Evolutionary conservation across 2,888 invertebrate species (phyloP), one percentile per base, ranked within the genome.

Genomic region (Mesochorus sp.): DNA sequence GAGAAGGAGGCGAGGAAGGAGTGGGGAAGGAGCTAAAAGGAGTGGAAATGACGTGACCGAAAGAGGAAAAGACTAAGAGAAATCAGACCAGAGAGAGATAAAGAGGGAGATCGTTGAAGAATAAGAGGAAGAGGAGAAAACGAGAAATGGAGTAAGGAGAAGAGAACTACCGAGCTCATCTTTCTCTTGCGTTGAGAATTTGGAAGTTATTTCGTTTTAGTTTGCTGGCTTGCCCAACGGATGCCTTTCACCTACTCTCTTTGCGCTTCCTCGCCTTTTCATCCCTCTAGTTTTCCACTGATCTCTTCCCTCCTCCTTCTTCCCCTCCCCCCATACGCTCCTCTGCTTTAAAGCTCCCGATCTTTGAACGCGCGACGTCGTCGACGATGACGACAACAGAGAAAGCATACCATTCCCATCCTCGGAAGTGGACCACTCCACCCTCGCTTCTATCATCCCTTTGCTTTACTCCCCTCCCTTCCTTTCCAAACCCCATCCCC

Each of bases 171-270:
- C 4, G 17, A 21, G 42, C 47, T 68, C 47, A 66, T 74, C 64
- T 79, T 68, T 61, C 67, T 21, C 55, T 55, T 39, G 42, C 61
- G 73, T 53, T 39, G 59, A 81, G 84, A 87, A 87, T 86, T 85
- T 81, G 67, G 77, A 84, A 87, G 85, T 86, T 87, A 84, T 86
- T 86, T 85, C 84, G 83, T 84, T 85, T 80, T 80, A 82, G 74
- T 80, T 76, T 73, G 64, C 26, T 71, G 53, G 67, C 57, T 37
- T 28, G 44, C 61, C 44, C 70, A 28, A 37, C 55, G 62, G 42
- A 73, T 71, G 70, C 70, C 75, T 77, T 76, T 73, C 68, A 76
- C 76, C 59, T 53, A 21, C 39, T 51, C 72, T 67, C 64, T 66
- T 66, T 73, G 61, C 70, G 70, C 72, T 64, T 72, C 55, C 61